Base-by-base conservation (phyloP, 1,140 invertebrate genomes). In the Ruditapes philippinarum region DNA sequence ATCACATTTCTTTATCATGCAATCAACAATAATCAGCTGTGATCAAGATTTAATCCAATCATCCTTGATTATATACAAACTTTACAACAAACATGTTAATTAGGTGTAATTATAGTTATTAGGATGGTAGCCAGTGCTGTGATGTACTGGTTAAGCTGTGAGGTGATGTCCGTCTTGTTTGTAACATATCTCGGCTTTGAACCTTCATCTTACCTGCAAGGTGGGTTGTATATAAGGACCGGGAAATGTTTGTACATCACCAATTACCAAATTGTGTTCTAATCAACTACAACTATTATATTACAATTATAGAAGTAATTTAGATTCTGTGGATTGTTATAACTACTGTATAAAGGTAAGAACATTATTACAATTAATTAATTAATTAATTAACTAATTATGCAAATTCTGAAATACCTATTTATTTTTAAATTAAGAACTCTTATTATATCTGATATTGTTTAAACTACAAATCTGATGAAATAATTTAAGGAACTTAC, bases 31-130 rank as follows among this genome's bases (percentile, higher is more conserved):
- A 31, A 78, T 57, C 42, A 78, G 74, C 74, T 78, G n/a, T 74
- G 70, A 74, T 74, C 25, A 74, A 12, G n/a, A 22, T 70, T 31
- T 70, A 49, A 78, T 51, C 45, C 31, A 78, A 78, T 78, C 45
- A 78, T 31, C 1, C 28, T 54, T 78, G 45, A 78, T 78, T 51
- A 49, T 0, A 2, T 12, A 49, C 74, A 78, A 78, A 78, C 74
- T 78, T 78, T 54, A 0, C 1, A 28, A 54, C 74, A 78, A 1
- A 49, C 28, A 1, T 49, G 4, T n/a, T 25, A 45, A 36, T 78
- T 31, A 78, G 12, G 19, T 17, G 28, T 38, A 70, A 70, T 70
- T 38, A 36, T 33, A 78, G 25, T 28, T 57, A 78, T 78, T 78
- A 78, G 36, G 40, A 33, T 9, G 5, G 14, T 36, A 62, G 9